Conservation (phyloP, 2,797 vertebrate species). For the Scyliorhinus canicula region DNA sequence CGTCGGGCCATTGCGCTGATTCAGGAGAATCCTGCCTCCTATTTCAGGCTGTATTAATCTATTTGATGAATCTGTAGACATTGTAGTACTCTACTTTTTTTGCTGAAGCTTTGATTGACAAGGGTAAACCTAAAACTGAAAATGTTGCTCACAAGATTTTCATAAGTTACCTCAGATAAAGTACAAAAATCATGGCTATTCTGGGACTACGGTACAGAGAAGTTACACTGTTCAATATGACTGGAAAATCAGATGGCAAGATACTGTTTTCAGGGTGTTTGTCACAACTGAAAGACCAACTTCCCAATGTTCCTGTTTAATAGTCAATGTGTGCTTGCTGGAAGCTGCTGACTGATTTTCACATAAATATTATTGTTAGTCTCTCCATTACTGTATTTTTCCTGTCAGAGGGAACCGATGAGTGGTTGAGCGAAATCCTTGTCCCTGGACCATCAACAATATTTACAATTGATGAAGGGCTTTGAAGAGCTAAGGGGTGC, state of each 20-base stretch:
- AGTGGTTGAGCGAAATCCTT: background rate
- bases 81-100: background rate
- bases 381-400: background rate
- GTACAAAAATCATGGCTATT: background rate
- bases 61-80: background rate
- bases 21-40: too few relatives aligned
- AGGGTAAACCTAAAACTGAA: background rate
- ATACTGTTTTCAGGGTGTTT: background rate
- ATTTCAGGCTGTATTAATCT: background rate
- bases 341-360: background rate
- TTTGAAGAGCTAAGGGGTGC: background rate
- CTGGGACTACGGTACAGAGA: background rate
- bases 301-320: background rate
- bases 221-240: background rate
- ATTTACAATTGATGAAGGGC: background rate
- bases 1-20: too few relatives aligned
- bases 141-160: background rate
- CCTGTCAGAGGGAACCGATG: background rate
- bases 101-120: background rate
- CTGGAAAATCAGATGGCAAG: too few relatives aligned
- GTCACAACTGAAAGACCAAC: background rate
- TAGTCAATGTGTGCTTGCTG: background rate
- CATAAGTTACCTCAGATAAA: background rate
- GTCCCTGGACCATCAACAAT: background rate
- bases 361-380: background rate